Conservation (phyloP, 2,888 invertebrate genomes). For the Tortrix viridana region DNA sequence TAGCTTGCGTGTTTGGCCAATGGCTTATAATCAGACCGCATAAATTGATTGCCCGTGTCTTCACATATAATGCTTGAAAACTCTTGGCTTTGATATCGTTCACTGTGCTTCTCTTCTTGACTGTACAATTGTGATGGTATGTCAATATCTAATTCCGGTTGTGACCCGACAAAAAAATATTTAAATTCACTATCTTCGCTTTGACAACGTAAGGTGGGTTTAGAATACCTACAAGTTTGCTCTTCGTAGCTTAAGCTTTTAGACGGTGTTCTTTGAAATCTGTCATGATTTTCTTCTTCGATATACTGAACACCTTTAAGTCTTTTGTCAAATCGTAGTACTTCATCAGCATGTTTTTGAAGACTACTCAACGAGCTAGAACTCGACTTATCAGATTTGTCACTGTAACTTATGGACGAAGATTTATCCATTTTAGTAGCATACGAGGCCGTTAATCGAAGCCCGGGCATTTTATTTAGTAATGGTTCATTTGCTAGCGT, state of each 20-base stretch:
- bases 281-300: constrained; percentile 62
- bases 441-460: constrained; percentile 65
- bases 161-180: constrained; percentile 72
- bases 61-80: constrained; percentile 81
- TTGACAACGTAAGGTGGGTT: constrained; percentile 83
- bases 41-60: constrained; percentile 66
- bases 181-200: constrained; percentile 84
- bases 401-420: constrained; percentile 80
- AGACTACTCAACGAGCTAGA: constrained; percentile 80
- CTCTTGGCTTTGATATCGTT: constrained; percentile 87
- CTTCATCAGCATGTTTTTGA: constrained; percentile 74
- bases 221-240: constrained; percentile 72
- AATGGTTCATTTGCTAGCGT: constrained; percentile 54
- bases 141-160: constrained; percentile 83
- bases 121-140: constrained; percentile 84
- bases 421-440: constrained; percentile 72
- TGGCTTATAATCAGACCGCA: constrained; percentile 83
- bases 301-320: constrained; percentile 61
- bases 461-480: constrained; percentile 61
- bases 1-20: constrained; percentile 87
- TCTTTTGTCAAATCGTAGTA: constrained; percentile 70
- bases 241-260: constrained; percentile 82
- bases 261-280: constrained; percentile 70
- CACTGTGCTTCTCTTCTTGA: constrained; percentile 85
- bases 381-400: constrained; percentile 81